Percentiles rank a stretch among this genome's conserved stretches.
Conservation (phyloP, 1,140 invertebrate species). For the Apis laboriosa region DNA sequence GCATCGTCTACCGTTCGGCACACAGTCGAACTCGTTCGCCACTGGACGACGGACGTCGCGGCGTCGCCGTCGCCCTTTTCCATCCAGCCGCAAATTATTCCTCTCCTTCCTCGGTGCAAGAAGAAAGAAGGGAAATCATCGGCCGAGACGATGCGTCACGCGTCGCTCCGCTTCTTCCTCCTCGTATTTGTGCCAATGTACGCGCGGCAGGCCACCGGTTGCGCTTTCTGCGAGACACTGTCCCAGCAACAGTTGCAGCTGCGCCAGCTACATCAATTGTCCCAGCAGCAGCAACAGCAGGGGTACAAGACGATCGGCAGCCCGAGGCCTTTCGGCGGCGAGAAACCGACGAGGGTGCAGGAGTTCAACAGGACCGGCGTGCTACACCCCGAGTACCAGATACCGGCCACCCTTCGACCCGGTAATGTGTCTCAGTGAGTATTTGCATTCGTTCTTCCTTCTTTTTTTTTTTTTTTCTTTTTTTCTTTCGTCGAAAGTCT, state of each 20-base stretch:
- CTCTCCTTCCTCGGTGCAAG: background rate
- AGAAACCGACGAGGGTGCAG: conserved; percentile 72
- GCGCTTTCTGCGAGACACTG: conserved; percentile 53
- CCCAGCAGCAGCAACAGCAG: conserved; percentile 39
- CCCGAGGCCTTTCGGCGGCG: conserved; percentile 71
- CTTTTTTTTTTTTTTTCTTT: too few relatives aligned
- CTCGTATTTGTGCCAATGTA: conserved; percentile 51
- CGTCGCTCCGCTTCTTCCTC: conserved; percentile 35
- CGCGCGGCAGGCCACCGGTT: conserved; percentile 50
- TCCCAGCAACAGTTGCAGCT: conserved; percentile 49
- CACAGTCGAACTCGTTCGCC: conserved; percentile 75
- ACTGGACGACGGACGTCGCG: conserved; percentile 70
- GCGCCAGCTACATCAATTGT: conserved; percentile 21
- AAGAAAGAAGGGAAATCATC: conserved; percentile 7
- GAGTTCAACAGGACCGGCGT: conserved; percentile 78
- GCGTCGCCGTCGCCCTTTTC: conserved; percentile 40
- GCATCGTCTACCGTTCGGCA: conserved; percentile 61
- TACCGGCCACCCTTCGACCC: conserved; percentile 74
- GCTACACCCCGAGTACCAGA: conserved; percentile 78
- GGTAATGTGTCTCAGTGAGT: conserved; percentile 79
- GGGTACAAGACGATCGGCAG: conserved; percentile 61
- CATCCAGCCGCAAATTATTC: background rate
- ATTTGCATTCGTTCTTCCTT: background rate
- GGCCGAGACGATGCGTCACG: conserved; percentile 28
- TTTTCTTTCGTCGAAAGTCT: too few relatives aligned